Percentiles rank a stretch among this genome's conserved stretches.
These are phyloP conservation scores for Endotricha flammealis DNA, from an alignment of 2,888 invertebrate genomes.

Conservation along the genomic window DNA sequence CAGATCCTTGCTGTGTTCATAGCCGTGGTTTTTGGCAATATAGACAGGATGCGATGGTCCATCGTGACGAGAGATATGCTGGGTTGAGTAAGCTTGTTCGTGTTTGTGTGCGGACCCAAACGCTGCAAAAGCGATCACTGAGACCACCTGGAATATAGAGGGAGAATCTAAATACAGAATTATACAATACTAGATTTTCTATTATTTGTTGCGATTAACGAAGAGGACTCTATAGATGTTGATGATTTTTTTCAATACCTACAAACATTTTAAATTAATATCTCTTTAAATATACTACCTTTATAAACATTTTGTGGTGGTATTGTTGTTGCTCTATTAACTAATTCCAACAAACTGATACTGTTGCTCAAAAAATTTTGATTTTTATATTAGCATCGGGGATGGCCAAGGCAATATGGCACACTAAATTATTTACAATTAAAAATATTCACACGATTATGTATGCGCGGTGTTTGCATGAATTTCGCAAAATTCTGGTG, in stretches of 20 bases:
- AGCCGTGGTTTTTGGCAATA: conserved; percentile 16
- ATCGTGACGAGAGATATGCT: conserved; percentile 31
- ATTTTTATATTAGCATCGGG: conserved; percentile 39
- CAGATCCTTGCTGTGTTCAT: conserved; percentile 22
- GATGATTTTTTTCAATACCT: not conserved
- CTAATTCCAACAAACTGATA: conserved; percentile 28
- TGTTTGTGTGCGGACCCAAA: conserved; percentile 23
- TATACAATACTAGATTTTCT: too few species aligned
- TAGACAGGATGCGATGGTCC: conserved; percentile 26
- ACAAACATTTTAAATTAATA: not conserved
- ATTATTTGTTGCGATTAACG: too few species aligned
- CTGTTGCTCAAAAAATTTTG: conserved; percentile 20
- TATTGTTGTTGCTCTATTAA: conserved; percentile 20
- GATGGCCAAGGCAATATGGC: conserved; percentile 28
- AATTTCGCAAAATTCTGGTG: too few species aligned
- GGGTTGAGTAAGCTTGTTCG: conserved; percentile 29
- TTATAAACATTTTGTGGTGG: conserved; percentile 34
- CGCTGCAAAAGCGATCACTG: conserved; percentile 20
- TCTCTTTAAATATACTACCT: conserved; percentile 26
- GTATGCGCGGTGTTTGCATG: too few species aligned
- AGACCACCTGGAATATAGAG: conserved; percentile 15
- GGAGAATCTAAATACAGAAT: too few species aligned
- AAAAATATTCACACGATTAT: too few species aligned
- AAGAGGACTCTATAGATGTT: too few species aligned
- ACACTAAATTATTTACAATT: conserved; percentile 18